Evolutionary conservation across 2,797 vertebrate genomes (phyloP).

Genomic region (Jordanella pulchra): DNA sequence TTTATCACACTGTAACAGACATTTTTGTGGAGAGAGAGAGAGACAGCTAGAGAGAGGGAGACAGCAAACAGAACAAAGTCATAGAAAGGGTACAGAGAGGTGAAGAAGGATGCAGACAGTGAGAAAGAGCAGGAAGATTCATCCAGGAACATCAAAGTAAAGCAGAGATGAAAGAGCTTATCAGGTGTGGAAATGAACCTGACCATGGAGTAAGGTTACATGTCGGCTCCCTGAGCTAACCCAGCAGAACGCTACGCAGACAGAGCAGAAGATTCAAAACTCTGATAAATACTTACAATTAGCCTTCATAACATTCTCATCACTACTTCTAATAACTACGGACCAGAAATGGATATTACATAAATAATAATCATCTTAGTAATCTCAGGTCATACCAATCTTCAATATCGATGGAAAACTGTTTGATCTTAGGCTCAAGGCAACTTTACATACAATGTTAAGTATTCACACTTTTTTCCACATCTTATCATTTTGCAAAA

Average conservation of each 20-base stretch:
- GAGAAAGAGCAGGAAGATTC: slow-evolving; percentile 57
- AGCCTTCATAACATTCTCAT: neutral
- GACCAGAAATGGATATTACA: neutral
- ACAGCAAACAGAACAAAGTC: slow-evolving; percentile 49
- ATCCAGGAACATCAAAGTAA: slow-evolving; percentile 73
- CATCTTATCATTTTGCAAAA: neutral
- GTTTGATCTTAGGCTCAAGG: neutral
- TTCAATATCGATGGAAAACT: neutral
- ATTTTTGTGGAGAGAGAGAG: slow-evolving; percentile 5
- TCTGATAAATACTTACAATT: slow-evolving; percentile 6
- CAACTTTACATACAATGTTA: neutral
- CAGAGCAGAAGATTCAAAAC: slow-evolving; percentile 16
- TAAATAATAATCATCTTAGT: neutral
- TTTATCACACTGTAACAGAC: slow-evolving; percentile 4
- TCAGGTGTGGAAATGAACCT: slow-evolving; percentile 74
- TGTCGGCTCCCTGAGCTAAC: slow-evolving; percentile 45
- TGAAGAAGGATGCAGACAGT: slow-evolving; percentile 34
- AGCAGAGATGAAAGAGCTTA: slow-evolving; percentile 73
- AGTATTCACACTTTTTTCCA: neutral
- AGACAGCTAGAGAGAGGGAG: slow-evolving; percentile 37
- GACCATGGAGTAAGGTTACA: slow-evolving; percentile 57
- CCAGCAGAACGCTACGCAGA: slow-evolving; percentile 36
- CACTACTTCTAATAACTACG: neutral
- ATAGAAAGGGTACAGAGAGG: slow-evolving; percentile 50
- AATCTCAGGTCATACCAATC: neutral